A percentile compares a stretch with the other conserved stretches of the same genome.
These are phyloP conservation scores for Boleophthalmus pectinirostris DNA, from an alignment of 2,113 vertebrate species.

Conservation along the genomic window DNA sequence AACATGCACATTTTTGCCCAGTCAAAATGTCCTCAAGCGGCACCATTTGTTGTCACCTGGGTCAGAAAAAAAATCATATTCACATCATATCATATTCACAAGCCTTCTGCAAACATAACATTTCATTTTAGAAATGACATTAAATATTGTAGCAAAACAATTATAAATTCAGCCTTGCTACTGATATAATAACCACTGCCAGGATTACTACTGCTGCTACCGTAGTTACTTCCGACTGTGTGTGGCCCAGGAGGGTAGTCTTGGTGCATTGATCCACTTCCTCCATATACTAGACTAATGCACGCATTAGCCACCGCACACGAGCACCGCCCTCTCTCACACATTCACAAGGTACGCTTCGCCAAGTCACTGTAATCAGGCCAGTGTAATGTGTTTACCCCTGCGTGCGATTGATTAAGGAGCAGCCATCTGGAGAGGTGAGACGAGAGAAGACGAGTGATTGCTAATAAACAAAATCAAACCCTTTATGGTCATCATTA, in stretches of 20 bases:
- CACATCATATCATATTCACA: too few species aligned
- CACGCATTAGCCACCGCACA: slow-evolving; percentile 21
- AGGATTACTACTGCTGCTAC: neutral
- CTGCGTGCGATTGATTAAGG: slow-evolving; percentile 66
- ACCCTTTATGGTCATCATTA: slow-evolving; percentile 40
- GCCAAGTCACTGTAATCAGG: slow-evolving; percentile 65
- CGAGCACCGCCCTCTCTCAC: slow-evolving; percentile 16
- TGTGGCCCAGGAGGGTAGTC: slow-evolving; percentile 25
- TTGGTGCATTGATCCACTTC: slow-evolving; percentile 13
- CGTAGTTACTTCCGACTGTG: neutral
- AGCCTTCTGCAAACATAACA: too few species aligned
- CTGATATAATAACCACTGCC: neutral
- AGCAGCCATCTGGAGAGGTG: slow-evolving; percentile 57
- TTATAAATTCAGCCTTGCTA: neutral
- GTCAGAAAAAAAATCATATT: too few species aligned
- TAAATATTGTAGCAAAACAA: neutral
- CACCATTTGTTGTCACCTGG: too few species aligned
- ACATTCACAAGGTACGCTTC: slow-evolving; percentile 25
- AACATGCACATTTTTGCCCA: too few species aligned
- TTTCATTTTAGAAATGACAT: too few species aligned
- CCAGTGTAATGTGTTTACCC: slow-evolving; percentile 71
- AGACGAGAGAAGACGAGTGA: slow-evolving; percentile 1
- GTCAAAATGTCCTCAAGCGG: too few species aligned
- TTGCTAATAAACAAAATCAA: slow-evolving; percentile 40
- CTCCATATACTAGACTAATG: slow-evolving; percentile 10